Evolutionary conservation across 1,140 invertebrate species (phyloP).

Genomic region (Zaprionus inermis): DNA sequence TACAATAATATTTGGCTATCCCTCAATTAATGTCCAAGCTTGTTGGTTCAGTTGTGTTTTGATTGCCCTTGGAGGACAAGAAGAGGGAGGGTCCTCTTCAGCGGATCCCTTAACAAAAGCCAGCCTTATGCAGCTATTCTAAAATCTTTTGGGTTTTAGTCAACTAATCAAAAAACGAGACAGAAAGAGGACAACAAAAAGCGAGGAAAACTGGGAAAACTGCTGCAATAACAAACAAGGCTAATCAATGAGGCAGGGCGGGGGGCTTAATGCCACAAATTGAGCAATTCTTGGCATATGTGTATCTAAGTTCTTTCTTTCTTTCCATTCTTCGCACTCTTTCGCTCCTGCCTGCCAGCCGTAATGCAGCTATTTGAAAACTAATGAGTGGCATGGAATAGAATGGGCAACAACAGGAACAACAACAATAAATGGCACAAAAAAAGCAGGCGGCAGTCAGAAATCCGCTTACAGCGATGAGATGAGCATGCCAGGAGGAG

Average conservation of each 20-base stretch:
- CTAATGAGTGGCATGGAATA: slow-evolving; percentile 70
- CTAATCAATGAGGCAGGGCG: slow-evolving; percentile 36
- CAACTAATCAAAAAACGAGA: slow-evolving; percentile 22
- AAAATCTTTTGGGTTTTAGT: slow-evolving; percentile 24
- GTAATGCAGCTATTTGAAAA: slow-evolving; percentile 79
- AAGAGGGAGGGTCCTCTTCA: background rate
- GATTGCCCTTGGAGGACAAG: background rate
- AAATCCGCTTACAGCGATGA: slow-evolving; percentile 75
- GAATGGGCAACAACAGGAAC: slow-evolving; percentile 47
- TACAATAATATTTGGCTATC: slow-evolving; percentile 2
- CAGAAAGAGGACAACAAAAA: slow-evolving; percentile 27
- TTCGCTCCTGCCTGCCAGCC: slow-evolving; percentile 9
- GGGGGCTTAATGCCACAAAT: slow-evolving; percentile 75
- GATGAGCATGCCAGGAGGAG: slow-evolving; percentile 7
- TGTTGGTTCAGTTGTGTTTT: slow-evolving; percentile 36
- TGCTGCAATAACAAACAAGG: slow-evolving; percentile 57
- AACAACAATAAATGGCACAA: slow-evolving; percentile 67
- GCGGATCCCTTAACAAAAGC: slow-evolving; percentile 8
- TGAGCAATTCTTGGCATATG: slow-evolving; percentile 71
- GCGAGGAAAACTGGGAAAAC: slow-evolving; percentile 10
- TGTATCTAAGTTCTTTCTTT: slow-evolving; percentile 23
- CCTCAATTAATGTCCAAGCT: slow-evolving; percentile 21
- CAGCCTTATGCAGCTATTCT: slow-evolving; percentile 9
- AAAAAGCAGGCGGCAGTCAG: slow-evolving; percentile 61
- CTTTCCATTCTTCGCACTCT: background rate